Conservation (phyloP, 2,797 vertebrate species). For the Dendrocincla fuliginosa region DNA sequence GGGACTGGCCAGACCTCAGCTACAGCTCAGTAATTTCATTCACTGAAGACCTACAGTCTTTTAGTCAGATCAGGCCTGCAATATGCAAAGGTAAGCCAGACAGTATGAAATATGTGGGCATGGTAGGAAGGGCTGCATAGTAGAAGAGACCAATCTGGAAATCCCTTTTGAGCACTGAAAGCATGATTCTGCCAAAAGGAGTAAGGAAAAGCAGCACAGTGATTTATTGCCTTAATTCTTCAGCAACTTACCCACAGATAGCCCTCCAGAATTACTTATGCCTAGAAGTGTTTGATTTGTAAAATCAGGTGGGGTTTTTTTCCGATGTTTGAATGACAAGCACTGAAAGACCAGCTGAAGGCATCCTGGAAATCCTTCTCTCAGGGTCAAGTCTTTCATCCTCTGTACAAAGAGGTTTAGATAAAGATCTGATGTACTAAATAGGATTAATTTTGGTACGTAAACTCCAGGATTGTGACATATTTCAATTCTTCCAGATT, state of each 20-base stretch:
- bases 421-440: not conserved
- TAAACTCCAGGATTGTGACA: not conserved
- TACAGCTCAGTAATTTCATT: not conserved
- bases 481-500: not conserved
- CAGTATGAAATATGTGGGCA: not conserved
- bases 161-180: not conserved
- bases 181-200: not conserved
- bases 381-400: not conserved
- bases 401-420: not conserved
- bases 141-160: not conserved
- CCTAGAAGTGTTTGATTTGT: not conserved
- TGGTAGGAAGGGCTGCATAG: not conserved
- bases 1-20: not conserved
- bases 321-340: not conserved
- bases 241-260: not conserved
- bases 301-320: not conserved
- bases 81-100: not conserved
- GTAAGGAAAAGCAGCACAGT: not conserved
- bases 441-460: not conserved
- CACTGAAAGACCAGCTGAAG: not conserved
- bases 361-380: not conserved
- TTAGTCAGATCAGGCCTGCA: slow-evolving; percentile 4
- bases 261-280: not conserved
- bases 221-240: not conserved
- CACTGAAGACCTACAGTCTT: not conserved